A percentile compares a stretch with the other conserved stretches of the same genome.
Evolutionary conservation across 2,113 vertebrate species (phyloP).

Genomic region (Nannospalax galili): DNA sequence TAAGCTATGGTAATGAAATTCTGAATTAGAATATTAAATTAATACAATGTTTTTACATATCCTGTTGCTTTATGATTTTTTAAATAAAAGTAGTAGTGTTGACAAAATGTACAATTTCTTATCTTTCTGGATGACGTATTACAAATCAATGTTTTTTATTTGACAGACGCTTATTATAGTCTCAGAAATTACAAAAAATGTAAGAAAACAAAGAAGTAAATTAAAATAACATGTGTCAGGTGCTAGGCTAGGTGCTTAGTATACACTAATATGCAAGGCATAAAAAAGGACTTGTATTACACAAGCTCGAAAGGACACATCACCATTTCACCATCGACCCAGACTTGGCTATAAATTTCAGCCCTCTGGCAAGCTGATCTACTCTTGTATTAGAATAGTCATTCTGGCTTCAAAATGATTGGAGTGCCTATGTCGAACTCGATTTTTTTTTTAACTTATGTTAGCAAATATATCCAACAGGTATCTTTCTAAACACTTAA

Average conservation of each 20-base stretch:
- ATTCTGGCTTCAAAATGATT: background rate
- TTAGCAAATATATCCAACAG: background rate
- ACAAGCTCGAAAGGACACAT: background rate
- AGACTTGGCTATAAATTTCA: fast-evolving
- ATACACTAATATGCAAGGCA: background rate
- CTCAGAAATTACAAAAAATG: background rate
- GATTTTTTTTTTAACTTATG: too few species aligned
- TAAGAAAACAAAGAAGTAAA: background rate
- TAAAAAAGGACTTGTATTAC: background rate
- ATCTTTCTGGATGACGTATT: background rate
- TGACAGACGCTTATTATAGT: background rate
- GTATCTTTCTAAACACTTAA: background rate
- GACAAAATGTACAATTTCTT: background rate
- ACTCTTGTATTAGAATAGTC: background rate
- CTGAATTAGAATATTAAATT: background rate
- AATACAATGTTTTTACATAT: background rate
- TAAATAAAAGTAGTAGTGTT: background rate
- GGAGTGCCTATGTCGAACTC: background rate
- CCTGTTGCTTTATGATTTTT: background rate
- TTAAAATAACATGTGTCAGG: background rate
- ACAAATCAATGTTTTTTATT: background rate
- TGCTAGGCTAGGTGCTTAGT: background rate
- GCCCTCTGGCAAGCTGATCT: background rate
- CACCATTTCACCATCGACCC: background rate
- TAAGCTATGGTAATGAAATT: background rate